These are phyloP conservation scores for Anas platyrhynchos DNA, from an alignment of 2,113 vertebrate species.

Conservation along the genomic window DNA sequence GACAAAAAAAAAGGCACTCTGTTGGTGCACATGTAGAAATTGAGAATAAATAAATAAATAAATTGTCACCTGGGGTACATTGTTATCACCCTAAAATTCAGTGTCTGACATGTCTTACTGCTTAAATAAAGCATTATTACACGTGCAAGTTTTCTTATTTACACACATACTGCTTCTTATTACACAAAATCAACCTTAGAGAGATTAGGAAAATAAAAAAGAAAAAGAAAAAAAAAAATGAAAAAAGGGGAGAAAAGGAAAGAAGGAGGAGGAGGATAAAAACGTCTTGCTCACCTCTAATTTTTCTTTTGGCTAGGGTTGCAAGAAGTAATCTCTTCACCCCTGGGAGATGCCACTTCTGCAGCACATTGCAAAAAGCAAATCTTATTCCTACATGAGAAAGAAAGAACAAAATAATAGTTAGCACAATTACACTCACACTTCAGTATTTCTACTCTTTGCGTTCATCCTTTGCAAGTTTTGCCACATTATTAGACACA, in stretches of 20 bases:
- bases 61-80: background rate
- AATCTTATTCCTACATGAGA: background rate
- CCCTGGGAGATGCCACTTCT: background rate
- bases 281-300: background rate
- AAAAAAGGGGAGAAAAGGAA: too few relatives aligned
- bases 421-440: background rate
- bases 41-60: background rate
- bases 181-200: background rate
- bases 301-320: background rate
- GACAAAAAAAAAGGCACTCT: background rate
- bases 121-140: background rate
- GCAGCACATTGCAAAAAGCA: background rate
- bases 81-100: background rate
- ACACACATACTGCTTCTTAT: too few relatives aligned
- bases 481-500: background rate
- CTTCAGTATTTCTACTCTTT: background rate
- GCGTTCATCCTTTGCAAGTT: background rate
- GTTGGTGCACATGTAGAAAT: background rate
- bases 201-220: background rate
- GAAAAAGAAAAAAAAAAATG: accelerated
- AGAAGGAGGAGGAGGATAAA: accelerated
- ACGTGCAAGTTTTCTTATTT: background rate
- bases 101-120: background rate
- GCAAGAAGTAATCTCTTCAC: background rate
- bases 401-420: background rate